These are phyloP conservation scores for Endomychus coccineus DNA, from an alignment of 2,888 invertebrate genomes.

Conservation along the genomic window DNA sequence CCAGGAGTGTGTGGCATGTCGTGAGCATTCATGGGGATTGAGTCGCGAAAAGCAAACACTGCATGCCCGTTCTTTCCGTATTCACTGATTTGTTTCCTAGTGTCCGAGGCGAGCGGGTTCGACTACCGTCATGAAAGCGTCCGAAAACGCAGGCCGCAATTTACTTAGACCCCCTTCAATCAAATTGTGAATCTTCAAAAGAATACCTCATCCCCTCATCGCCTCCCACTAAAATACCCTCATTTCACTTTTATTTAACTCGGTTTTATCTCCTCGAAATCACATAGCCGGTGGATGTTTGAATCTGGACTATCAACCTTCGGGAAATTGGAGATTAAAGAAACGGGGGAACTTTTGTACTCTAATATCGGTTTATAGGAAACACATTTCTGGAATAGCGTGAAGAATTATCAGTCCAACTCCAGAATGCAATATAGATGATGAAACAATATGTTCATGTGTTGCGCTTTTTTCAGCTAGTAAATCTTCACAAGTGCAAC, in stretches of 20 bases:
- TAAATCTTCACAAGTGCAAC: too few relatives aligned
- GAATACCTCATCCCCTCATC: slow-evolving; percentile 28
- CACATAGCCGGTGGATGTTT: slow-evolving; percentile 34
- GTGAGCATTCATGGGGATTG: slow-evolving; percentile 27
- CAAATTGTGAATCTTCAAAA: slow-evolving; percentile 44
- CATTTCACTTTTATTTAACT: slow-evolving; percentile 42
- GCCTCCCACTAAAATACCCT: slow-evolving; percentile 34
- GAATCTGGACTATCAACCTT: slow-evolving; percentile 33
- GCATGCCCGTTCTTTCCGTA: slow-evolving; percentile 21
- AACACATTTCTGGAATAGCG: too few relatives aligned
- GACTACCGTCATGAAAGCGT: slow-evolving; percentile 28
- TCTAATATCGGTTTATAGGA: too few relatives aligned
- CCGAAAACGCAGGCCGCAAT: slow-evolving; percentile 41
- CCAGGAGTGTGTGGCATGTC: too few relatives aligned
- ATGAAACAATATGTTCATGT: too few relatives aligned
- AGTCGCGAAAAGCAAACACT: slow-evolving; percentile 32
- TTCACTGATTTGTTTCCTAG: slow-evolving; percentile 22
- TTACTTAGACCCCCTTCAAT: slow-evolving; percentile 41
- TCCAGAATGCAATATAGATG: too few relatives aligned
- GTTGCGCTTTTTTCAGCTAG: too few relatives aligned
- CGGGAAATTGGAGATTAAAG: slow-evolving; percentile 37
- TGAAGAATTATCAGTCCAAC: too few relatives aligned
- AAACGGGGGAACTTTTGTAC: too few relatives aligned
- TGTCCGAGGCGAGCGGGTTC: not conserved
- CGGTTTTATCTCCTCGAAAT: slow-evolving; percentile 37